Percentiles rank a stretch among this genome's conserved stretches.
phyloP scores from a whole-genome alignment of 2,888 invertebrate genomes.

The Eristalis tenax region DNA sequence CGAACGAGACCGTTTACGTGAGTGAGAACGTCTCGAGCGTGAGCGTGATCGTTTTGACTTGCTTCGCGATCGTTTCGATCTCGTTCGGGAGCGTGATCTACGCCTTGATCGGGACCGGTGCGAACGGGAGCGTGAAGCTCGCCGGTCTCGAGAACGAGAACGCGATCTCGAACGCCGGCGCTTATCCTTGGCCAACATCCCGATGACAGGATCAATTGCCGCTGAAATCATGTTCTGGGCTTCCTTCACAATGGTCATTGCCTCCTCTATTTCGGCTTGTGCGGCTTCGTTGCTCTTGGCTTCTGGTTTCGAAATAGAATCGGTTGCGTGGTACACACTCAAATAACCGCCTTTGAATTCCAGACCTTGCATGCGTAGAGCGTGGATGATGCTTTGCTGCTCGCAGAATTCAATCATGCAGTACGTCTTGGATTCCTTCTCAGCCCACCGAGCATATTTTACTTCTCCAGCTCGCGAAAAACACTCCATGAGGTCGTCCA shows the following conservation, averaged over 20 bases:
- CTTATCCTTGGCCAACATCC: conserved; percentile 92
- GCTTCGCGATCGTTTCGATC: conserved; percentile 80
- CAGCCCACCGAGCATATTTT: conserved; percentile 95
- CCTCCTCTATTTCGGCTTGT: conserved; percentile 97
- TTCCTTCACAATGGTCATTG: conserved; percentile 97
- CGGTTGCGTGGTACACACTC: conserved; percentile 93
- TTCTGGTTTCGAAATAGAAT: conserved; percentile 95
- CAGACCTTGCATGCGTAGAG: conserved; percentile 91
- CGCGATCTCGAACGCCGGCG: conserved; percentile 83
- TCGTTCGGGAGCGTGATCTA: conserved; percentile 83
- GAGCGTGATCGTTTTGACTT: conserved; percentile 81
- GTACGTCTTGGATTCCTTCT: conserved; percentile 89
- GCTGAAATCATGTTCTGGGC: conserved; percentile 97
- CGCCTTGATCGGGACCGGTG: conserved; percentile 85
- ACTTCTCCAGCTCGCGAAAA: conserved; percentile 95
- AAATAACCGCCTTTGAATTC: conserved; percentile 87
- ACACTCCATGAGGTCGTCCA: conserved; percentile 93
- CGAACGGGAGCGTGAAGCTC: conserved; percentile 84
- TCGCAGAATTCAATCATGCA: conserved; percentile 97
- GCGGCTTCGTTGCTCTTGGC: conserved; percentile 98
- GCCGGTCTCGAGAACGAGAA: conserved; percentile 84
- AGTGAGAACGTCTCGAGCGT: conserved; percentile 85
- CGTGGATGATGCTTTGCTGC: conserved; percentile 92
- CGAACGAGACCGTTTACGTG: conserved; percentile 80
- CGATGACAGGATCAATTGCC: conserved; percentile 95